Evolutionary conservation across 2,888 invertebrate species (phyloP).

Genomic region (Eristalis intricaria): DNA sequence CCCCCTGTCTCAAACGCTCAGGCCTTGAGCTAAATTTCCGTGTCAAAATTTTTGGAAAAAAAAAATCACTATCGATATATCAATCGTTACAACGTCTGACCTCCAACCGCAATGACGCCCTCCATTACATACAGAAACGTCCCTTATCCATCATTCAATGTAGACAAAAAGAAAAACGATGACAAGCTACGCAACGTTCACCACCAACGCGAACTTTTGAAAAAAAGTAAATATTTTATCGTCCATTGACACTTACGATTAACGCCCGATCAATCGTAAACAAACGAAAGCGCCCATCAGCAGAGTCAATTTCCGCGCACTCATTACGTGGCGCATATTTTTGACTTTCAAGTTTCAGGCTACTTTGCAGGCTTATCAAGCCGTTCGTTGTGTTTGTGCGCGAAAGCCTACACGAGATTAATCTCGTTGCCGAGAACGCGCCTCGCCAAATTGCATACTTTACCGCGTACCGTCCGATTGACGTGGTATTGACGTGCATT

Average conservation of each 20-base stretch:
- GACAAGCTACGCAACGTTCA: not conserved
- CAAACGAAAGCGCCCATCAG: conserved; percentile 14
- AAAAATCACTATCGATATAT: not conserved
- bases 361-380: not conserved
- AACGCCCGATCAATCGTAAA: conserved; percentile 35
- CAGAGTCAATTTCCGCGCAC: conserved; percentile 3
- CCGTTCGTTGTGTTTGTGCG: not conserved
- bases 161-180: not conserved
- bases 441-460: conserved; percentile 2
- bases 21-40: not conserved
- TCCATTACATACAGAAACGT: not conserved
- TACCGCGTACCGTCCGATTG: not conserved
- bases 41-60: no score
- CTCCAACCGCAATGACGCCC: not conserved
- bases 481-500: not conserved
- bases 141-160: not conserved
- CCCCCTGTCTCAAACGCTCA: not conserved
- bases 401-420: not conserved
- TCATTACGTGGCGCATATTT: not conserved
- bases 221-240: conserved; percentile 23
- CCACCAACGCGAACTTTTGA: conserved; percentile 1
- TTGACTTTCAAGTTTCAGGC: not conserved
- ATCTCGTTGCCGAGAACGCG: conserved; percentile 10
- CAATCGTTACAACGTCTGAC: not conserved
- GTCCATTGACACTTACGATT: conserved; percentile 30